Evolutionary conservation across 2,113 vertebrate genomes (phyloP).

Genomic region (Regulus satrapa): DNA sequence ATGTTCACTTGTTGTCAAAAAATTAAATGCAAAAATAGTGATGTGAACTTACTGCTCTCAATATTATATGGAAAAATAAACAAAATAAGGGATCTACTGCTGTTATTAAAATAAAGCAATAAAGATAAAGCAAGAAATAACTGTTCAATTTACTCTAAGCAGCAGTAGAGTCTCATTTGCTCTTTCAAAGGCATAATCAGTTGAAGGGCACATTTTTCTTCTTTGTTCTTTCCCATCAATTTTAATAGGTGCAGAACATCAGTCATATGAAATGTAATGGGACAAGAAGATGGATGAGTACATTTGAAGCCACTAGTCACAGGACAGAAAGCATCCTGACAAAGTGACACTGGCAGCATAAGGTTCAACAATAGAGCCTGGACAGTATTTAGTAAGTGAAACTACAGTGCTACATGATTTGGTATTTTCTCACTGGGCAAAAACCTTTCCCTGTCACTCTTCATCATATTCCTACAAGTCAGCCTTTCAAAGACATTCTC

Average conservation of each 20-base stretch:
- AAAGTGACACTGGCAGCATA: slow-evolving; percentile 70
- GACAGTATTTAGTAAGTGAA: slow-evolving; percentile 70
- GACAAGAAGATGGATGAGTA: slow-evolving; percentile 92
- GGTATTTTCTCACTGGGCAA: slow-evolving; percentile 52
- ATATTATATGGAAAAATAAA: neutral
- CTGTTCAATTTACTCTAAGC: slow-evolving; percentile 64
- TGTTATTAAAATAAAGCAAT: slow-evolving; percentile 38
- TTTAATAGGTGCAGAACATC: slow-evolving; percentile 91
- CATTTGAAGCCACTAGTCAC: slow-evolving; percentile 80
- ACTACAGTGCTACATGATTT: slow-evolving; percentile 42
- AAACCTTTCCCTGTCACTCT: slow-evolving; percentile 63
- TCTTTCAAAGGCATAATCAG: slow-evolving; percentile 79
- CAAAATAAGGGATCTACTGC: neutral
- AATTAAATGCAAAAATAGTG: neutral
- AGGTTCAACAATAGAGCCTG: slow-evolving; percentile 62
- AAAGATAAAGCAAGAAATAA: slow-evolving; percentile 45
- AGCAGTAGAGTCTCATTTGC: slow-evolving; percentile 75
- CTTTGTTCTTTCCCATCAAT: slow-evolving; percentile 86
- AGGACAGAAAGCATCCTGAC: slow-evolving; percentile 79
- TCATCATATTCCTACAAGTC: slow-evolving; percentile 41
- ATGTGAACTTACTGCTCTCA: neutral
- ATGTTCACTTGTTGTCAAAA: neutral
- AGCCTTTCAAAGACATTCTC: slow-evolving; percentile 53
- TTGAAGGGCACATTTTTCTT: slow-evolving; percentile 79
- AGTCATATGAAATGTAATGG: slow-evolving; percentile 86